These are phyloP conservation scores for Porites divaricata DNA, from an alignment of 92 coral and sea anemone species.

Conservation along the genomic window DNA sequence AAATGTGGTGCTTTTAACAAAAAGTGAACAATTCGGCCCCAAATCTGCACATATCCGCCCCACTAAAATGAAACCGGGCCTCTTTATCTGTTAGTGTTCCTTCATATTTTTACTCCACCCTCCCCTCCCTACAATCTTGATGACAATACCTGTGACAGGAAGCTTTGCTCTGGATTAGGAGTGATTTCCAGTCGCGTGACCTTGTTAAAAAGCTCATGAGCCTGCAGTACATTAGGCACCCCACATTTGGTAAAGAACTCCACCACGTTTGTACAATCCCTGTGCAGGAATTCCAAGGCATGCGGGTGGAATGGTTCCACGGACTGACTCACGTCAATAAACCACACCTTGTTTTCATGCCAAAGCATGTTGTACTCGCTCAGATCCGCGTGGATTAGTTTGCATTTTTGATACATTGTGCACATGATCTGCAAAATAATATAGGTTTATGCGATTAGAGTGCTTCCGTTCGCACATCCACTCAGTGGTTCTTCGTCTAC, in stretches of 20 bases:
- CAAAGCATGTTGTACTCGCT: constrained; percentile 98
- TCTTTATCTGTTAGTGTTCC: no score
- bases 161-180: constrained; percentile 60
- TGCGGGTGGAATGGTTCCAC: constrained; percentile 97
- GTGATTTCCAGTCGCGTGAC: constrained; percentile 84
- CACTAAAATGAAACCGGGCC: no score
- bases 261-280: constrained; percentile 89
- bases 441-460: background rate
- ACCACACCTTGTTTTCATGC: constrained; percentile 84
- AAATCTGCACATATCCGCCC: no score
- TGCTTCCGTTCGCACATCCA: background rate
- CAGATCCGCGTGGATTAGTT: constrained; percentile 93
- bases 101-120: background rate
- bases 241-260: constrained; percentile 88
- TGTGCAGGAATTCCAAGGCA: constrained; percentile 91
- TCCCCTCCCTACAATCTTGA: background rate
- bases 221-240: constrained; percentile 62
- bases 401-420: constrained; percentile 90
- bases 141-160: constrained; percentile 73
- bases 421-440: constrained; percentile 80
- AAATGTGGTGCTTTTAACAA: no score
- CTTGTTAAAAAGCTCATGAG: constrained; percentile 78
- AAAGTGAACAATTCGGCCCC: no score
- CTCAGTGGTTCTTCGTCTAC: no score
- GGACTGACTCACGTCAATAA: constrained; percentile 96